Evolutionary conservation across 2,888 invertebrate genomes (phyloP), one percentile per base, ranked within the genome.

Genomic region (Notodonta dromedarius): DNA sequence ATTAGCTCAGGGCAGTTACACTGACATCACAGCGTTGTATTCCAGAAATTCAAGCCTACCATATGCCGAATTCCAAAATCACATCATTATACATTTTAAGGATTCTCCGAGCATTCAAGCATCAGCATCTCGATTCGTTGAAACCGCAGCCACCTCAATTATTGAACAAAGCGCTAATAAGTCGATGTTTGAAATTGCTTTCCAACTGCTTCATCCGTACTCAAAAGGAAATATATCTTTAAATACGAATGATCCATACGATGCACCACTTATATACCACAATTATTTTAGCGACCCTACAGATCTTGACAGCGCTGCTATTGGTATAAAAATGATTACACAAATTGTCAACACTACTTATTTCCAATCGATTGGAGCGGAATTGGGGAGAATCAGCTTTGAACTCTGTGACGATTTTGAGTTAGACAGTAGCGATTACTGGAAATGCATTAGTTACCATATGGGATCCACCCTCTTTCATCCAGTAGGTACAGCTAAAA

Each of bases 21-120:
- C 95, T 59, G 96, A 97, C 83, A 94, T 78, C 6, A 13, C 68
- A 5, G 72, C 79, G 8, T 82, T 83, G 63, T 83, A 73, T 69
- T 73, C 83, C 0, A 56, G 63, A 3, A 66, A 78, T 83, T 9
- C 82, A 78, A 73, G 79, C 76, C 61, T 85, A 71, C 69, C 60
- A 0, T 75, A 77, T 60, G 83, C 86, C 4, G 78, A 87, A 78
- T 87, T 78, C 64, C 79, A 87, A 71, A 79, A 63, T 14, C 83
- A 83, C 66, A 48, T 83, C 13, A 32, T 32, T 5, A 13, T 52
- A 52, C 13, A 32, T 32, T 12, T 12, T 13, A 52, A 52, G 13
- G 11, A 13, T 35, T 24, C 52, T 1, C 12, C 52, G 8, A 13
- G 1, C 6, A 52, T 32, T 12, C 5, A 24, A 32, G 12, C 4